Evolutionary conservation across 2,888 invertebrate genomes (phyloP), one percentile per base, ranked within the genome.

Genomic region (Parnassius apollo): DNA sequence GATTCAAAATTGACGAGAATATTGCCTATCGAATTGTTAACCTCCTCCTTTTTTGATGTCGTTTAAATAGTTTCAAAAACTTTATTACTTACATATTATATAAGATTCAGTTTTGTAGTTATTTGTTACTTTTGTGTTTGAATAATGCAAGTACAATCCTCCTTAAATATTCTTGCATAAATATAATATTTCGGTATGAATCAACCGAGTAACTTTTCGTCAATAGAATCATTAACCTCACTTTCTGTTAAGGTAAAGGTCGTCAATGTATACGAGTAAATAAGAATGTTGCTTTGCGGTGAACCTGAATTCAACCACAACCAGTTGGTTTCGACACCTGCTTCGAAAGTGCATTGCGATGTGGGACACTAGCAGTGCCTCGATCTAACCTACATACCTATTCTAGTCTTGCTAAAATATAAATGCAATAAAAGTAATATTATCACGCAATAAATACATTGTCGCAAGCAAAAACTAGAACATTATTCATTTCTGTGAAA

Each of bases 271-370:
- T 12, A 12, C n/a, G 42, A 44, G 42, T 49, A 42, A 18, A 49
- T 59, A 59, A 59, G 61, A 63, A 61, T 63, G 60, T 62, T 55
- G 69, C 71, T 66, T 78, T 74, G 76, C 72, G 73, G 75, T 67
- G 70, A 66, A 48, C n/a, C 66, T 64, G 61, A 66, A 61, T 67
- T 66, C 61, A 68, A 77, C 75, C 76, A 69, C 78, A 75, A 68
- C 66, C 66, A 65, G 67, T 67, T 64, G 65, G 69, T 82, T 79
- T 77, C 82, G 69, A 81, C 82, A 82, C 73, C 69, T 72, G 72
- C 74, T 71, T 77, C 71, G 71, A 76, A 77, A 77, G 76, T 78
- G 75, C 78, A 77, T 59, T 64, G 57, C 70, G 58, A 76, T 75
- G 75, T 76, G 72, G 75, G 69, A 69, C 77, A 73, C 66, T 60